Percentiles rank a stretch among this genome's conserved stretches.
Evolutionary conservation across 2,888 invertebrate genomes (phyloP).

Genomic region (Chrysolina haemoptera): DNA sequence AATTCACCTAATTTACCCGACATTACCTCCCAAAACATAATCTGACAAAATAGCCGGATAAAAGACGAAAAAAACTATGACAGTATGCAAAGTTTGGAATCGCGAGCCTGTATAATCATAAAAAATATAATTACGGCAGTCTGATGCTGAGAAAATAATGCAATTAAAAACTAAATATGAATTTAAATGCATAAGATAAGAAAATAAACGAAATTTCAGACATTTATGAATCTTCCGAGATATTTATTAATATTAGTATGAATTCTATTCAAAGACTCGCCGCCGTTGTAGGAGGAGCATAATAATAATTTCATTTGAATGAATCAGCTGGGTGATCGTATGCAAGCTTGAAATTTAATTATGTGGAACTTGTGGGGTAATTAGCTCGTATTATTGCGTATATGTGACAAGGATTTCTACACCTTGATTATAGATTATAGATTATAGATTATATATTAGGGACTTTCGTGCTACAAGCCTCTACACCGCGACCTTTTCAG

Average conservation of each 20-base stretch:
- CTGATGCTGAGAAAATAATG: slow-evolving; percentile 43
- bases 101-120: slow-evolving; percentile 11
- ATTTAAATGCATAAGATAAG: slow-evolving; percentile 51
- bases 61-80: slow-evolving; percentile 1
- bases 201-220: slow-evolving; percentile 47
- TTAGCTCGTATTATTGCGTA: not conserved
- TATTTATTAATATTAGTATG: slow-evolving; percentile 51
- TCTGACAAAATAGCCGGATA: slow-evolving; percentile 8
- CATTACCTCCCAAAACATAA: slow-evolving; percentile 8
- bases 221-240: slow-evolving; percentile 45
- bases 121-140: slow-evolving; percentile 29
- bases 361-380: slow-evolving; percentile 10
- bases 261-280: slow-evolving; percentile 46
- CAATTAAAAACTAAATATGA: slow-evolving; percentile 50
- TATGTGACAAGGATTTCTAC: slow-evolving; percentile 7
- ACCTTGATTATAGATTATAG: too few species aligned
- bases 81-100: slow-evolving; percentile 3
- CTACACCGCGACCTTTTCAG: too few species aligned
- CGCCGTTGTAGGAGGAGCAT: slow-evolving; percentile 48
- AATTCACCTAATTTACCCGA: not conserved
- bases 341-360: slow-evolving; percentile 12
- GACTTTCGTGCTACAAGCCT: too few species aligned
- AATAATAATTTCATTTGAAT: slow-evolving; percentile 40
- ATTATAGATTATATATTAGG: too few species aligned
- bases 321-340: slow-evolving; percentile 13